Evolutionary conservation across 2,797 vertebrate genomes (phyloP).

Genomic region (Semotilus atromaculatus): DNA sequence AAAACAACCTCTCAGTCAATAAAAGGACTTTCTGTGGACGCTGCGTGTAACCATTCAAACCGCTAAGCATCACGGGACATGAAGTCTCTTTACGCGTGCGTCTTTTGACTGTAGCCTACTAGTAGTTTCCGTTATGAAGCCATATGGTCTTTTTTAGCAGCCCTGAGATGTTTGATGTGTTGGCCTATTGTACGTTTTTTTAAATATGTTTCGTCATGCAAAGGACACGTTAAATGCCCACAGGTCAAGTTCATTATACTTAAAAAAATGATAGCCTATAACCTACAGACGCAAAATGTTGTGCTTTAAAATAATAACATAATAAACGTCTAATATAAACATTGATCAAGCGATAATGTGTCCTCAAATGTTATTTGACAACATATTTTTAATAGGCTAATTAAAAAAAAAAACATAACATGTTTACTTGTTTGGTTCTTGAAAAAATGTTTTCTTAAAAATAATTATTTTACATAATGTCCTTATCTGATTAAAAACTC

Average conservation of each 20-base stretch:
- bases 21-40: constrained; percentile 46
- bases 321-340: neutral
- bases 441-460: neutral
- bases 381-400: too few species aligned
- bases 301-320: neutral
- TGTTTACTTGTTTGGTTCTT: too few species aligned
- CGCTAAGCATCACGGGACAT: constrained; percentile 52
- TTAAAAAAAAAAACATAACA: too few species aligned
- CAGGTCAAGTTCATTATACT: neutral
- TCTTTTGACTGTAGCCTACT: constrained; percentile 26
- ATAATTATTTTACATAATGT: neutral
- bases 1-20: constrained; percentile 12
- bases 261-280: neutral
- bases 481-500: neutral
- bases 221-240: neutral
- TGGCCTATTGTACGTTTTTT: too few species aligned
- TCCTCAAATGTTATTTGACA: neutral
- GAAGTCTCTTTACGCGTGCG: constrained; percentile 39
- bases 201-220: neutral
- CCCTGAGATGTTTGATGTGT: neutral
- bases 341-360: neutral
- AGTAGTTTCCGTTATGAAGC: constrained; percentile 22
- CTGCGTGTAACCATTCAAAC: constrained; percentile 20
- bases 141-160: neutral
- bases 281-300: neutral